Evolutionary conservation across 2,113 vertebrate genomes (phyloP).

Genomic region (Seriola aureovittata): DNA sequence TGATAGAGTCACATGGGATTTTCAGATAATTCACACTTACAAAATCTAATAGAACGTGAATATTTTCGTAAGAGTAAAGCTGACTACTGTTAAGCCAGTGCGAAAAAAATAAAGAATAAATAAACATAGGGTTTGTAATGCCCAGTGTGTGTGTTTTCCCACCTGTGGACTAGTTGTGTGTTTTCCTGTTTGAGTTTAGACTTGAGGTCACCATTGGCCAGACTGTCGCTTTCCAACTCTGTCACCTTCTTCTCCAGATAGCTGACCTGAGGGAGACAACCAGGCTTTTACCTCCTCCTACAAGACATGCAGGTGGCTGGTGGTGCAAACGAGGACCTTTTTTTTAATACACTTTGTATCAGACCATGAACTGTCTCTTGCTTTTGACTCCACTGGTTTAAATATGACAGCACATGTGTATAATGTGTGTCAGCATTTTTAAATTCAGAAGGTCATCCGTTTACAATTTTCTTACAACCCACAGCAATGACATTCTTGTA

Average conservation of each 20-base stretch:
- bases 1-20: no score
- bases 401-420: no score
- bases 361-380: neutral
- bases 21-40: no score
- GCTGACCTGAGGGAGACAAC: conserved; percentile 86
- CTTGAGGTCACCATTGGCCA: conserved; percentile 93
- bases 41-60: neutral
- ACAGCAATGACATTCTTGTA: no score
- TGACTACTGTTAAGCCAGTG: neutral
- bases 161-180: conserved; percentile 97
- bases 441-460: neutral
- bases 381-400: neutral
- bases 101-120: neutral
- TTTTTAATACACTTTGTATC: neutral
- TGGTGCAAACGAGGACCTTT: neutral
- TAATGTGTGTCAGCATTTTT: neutral
- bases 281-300: neutral
- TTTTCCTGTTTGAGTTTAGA: conserved; percentile 97
- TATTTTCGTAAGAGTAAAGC: neutral
- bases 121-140: neutral
- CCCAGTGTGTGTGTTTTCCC: conserved; percentile 4
- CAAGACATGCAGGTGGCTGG: no score
- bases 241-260: conserved; percentile 97
- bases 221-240: conserved; percentile 93
- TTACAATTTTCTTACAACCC: no score